These are phyloP conservation scores for Nasua narica DNA, from an alignment of 2,797 vertebrate species.

Conservation along the genomic window DNA sequence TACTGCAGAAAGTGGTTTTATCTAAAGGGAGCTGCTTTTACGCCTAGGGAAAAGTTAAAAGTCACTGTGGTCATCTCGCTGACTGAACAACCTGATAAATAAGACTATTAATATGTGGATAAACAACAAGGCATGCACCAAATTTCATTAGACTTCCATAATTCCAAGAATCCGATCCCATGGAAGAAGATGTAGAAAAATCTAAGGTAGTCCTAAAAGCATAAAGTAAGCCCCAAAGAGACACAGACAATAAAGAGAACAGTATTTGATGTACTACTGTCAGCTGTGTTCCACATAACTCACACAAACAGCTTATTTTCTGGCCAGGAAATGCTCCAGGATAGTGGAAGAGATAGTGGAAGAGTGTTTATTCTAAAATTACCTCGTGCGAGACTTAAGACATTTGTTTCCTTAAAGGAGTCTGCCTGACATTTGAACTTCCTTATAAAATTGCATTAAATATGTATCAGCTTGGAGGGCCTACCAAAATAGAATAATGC, in stretches of 20 bases:
- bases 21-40: slow-evolving; percentile 36
- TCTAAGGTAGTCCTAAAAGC: slow-evolving; percentile 55
- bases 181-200: slow-evolving; percentile 59
- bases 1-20: neutral
- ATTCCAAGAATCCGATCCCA: slow-evolving; percentile 20
- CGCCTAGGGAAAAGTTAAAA: slow-evolving; percentile 38
- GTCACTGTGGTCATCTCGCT: slow-evolving; percentile 58
- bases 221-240: slow-evolving; percentile 29
- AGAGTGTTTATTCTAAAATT: slow-evolving; percentile 62
- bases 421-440: slow-evolving; percentile 67
- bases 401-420: slow-evolving; percentile 69
- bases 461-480: slow-evolving; percentile 36
- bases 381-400: slow-evolving; percentile 36
- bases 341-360: neutral
- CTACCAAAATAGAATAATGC: slow-evolving; percentile 62
- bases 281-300: neutral
- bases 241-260: slow-evolving; percentile 26
- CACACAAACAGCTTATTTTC: slow-evolving; percentile 58
- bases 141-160: slow-evolving; percentile 56
- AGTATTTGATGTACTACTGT: neutral
- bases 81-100: slow-evolving; percentile 55
- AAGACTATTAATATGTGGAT: slow-evolving; percentile 46
- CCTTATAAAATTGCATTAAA: slow-evolving; percentile 69
- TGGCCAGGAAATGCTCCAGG: slow-evolving; percentile 2
- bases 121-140: slow-evolving; percentile 21